phyloP scores from a whole-genome alignment of 2,113 vertebrate species.

The Collichthys lucidus region DNA sequence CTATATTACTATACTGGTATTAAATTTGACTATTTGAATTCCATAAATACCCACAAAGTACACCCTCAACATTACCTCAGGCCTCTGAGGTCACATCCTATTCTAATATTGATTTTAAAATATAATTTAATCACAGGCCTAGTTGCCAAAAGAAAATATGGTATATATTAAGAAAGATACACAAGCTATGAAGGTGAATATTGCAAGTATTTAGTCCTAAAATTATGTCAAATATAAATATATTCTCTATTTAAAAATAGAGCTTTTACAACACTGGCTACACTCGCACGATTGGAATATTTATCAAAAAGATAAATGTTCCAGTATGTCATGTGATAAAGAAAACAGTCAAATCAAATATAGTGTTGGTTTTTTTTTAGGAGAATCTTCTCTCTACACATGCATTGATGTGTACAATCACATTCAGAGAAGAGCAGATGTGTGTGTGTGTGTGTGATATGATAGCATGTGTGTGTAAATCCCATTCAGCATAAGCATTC shows the following conservation, averaged over 20 bases:
- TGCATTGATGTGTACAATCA: neutral
- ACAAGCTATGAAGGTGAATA: neutral
- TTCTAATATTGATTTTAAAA: neutral
- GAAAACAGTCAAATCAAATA: neutral
- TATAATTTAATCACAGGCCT: neutral
- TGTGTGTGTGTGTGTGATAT: conserved; percentile 6
- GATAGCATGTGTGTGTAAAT: conserved; percentile 16
- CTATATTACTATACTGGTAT: conserved; percentile 6
- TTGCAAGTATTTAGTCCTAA: neutral
- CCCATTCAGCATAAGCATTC: conserved; percentile 8
- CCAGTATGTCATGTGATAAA: neutral
- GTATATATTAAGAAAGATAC: no score
- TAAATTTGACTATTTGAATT: neutral
- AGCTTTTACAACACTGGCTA: neutral
- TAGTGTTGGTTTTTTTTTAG: no score
- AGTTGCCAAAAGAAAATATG: neutral
- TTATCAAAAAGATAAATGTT: neutral
- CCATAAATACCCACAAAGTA: neutral
- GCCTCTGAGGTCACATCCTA: neutral
- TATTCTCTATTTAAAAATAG: no score
- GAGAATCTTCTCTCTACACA: neutral
- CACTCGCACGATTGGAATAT: no score
- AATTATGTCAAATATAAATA: neutral
- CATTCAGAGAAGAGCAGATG: conserved; percentile 7
- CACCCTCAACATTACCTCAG: neutral